A percentile compares a stretch with the other conserved stretches of the same genome.
Evolutionary conservation across 92 coral and sea anemone genomes (phyloP).

Genomic region (Heliopora coerulea): DNA sequence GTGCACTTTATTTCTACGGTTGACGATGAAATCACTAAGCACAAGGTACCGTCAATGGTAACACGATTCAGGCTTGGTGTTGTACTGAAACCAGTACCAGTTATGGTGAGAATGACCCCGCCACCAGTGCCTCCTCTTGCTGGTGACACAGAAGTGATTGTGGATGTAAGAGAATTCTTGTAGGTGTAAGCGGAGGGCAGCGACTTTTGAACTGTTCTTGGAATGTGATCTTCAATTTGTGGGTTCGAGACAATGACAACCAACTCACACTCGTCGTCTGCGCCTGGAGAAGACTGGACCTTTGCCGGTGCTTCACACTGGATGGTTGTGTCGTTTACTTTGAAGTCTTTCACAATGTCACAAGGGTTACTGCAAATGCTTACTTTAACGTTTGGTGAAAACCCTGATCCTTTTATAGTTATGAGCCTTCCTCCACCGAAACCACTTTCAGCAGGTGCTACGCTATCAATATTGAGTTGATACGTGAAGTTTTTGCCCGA

Average conservation of each 20-base stretch:
- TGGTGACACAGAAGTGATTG: slow-evolving; percentile 60
- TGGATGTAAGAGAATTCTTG: slow-evolving; percentile 51
- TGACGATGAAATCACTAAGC: slow-evolving; percentile 58
- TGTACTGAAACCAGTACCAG: slow-evolving; percentile 71
- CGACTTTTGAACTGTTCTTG: background rate
- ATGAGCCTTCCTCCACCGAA: slow-evolving; percentile 79
- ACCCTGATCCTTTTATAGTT: slow-evolving; percentile 66
- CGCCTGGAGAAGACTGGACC: slow-evolving; percentile 53
- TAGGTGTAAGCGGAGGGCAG: slow-evolving; percentile 61
- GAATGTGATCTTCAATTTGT: slow-evolving; percentile 36
- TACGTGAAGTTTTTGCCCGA: slow-evolving; percentile 54
- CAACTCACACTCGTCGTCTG: slow-evolving; percentile 43
- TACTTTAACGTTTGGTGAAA: slow-evolving; percentile 44
- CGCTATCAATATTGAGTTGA: slow-evolving; percentile 51
- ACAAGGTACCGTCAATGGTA: slow-evolving; percentile 75
- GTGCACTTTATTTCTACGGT: slow-evolving; percentile 56
- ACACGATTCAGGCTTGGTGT: slow-evolving; percentile 64
- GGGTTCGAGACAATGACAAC: slow-evolving; percentile 15
- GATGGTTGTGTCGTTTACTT: slow-evolving; percentile 55
- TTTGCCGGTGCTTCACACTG: slow-evolving; percentile 78
- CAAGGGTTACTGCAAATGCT: slow-evolving; percentile 73
- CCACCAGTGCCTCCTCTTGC: slow-evolving; percentile 94
- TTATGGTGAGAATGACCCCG: slow-evolving; percentile 68
- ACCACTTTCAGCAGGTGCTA: slow-evolving; percentile 57
- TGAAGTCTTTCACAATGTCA: slow-evolving; percentile 17